phyloP scores from a whole-genome alignment of 2,113 vertebrate species.

The Arizona elegans region DNA sequence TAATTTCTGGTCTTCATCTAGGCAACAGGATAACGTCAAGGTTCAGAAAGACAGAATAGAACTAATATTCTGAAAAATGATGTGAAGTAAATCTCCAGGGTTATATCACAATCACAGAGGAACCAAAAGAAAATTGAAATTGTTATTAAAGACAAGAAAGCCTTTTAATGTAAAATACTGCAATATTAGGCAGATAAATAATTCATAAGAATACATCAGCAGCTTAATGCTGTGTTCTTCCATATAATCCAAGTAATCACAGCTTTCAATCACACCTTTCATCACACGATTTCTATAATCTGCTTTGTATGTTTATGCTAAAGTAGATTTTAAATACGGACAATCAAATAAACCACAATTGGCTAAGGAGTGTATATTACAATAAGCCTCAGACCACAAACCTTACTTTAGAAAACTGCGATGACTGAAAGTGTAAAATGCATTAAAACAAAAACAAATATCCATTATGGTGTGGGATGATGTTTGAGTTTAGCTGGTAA shows the following conservation, averaged over 20 bases:
- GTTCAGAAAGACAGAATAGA: constrained; percentile 12
- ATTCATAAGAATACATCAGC: background rate
- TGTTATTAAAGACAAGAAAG: background rate
- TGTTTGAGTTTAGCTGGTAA: background rate
- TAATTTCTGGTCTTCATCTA: background rate
- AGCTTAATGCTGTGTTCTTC: constrained; percentile 5
- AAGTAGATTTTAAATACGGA: background rate
- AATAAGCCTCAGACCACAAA: background rate
- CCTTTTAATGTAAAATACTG: background rate
- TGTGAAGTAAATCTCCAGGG: background rate
- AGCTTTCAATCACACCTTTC: background rate
- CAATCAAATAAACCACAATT: background rate
- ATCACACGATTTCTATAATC: background rate
- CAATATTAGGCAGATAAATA: background rate
- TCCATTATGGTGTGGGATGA: background rate
- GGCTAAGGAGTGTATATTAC: background rate
- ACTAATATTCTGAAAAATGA: background rate
- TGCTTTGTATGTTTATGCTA: background rate
- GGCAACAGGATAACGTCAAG: background rate
- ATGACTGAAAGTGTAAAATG: background rate
- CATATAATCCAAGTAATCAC: background rate
- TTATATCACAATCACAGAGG: background rate
- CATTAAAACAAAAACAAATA: background rate
- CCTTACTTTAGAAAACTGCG: background rate
- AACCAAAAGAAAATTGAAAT: background rate